phyloP scores from a whole-genome alignment of 1,140 invertebrate species.

The Drepana arcuata region DNA sequence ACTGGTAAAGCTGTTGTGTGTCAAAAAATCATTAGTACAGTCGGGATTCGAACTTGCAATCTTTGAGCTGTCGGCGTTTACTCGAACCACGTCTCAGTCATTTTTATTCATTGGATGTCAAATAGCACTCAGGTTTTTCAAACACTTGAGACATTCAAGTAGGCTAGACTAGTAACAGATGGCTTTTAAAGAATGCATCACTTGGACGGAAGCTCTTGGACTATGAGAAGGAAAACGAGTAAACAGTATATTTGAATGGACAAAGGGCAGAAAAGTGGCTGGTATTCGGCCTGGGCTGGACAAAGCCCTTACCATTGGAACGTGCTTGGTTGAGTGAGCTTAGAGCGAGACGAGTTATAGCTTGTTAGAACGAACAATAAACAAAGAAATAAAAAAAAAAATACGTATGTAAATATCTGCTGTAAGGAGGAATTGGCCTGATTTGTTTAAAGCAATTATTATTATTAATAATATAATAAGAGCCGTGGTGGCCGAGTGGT shows the following conservation, averaged over 20 bases:
- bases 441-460: background rate
- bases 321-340: too few species aligned
- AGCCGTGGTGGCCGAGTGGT: too few species aligned
- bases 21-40: too few species aligned
- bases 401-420: background rate
- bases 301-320: background rate
- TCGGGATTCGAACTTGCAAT: too few species aligned
- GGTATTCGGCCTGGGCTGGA: constrained; percentile 5
- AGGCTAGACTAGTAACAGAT: background rate
- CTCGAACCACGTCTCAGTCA: too few species aligned
- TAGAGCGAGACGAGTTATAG: too few species aligned
- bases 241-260: constrained; percentile 21
- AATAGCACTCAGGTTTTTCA: background rate
- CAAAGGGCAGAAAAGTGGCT: constrained; percentile 19
- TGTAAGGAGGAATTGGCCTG: background rate
- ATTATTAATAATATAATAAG: background rate
- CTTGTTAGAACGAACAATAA: too few species aligned
- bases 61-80: too few species aligned
- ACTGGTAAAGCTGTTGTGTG: too few species aligned
- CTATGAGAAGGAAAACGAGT: constrained; percentile 9
- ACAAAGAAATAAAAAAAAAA: background rate
- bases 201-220: background rate
- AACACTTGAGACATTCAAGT: background rate
- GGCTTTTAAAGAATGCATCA: background rate
- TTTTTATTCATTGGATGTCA: background rate